Base-by-base conservation (phyloP, 1,140 invertebrate genomes). In the Thaumetopoea pityocampa region DNA sequence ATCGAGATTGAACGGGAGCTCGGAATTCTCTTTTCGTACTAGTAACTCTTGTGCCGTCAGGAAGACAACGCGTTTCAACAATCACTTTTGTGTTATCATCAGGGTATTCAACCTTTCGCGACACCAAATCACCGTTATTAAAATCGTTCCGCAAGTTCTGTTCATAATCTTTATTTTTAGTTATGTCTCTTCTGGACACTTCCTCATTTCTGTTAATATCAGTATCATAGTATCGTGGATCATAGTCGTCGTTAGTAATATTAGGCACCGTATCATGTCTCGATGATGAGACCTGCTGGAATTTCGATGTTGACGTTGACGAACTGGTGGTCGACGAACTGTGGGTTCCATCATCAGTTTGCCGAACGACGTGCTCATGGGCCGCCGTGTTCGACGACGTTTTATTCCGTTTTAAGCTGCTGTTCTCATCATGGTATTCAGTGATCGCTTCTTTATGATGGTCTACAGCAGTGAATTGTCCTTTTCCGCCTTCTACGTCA, bases 11-110 rank as follows among this genome's bases (percentile, higher is more conserved):
- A 9, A 67, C 62, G 3, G 76, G 77, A 10, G 76, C 85, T 17
- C 85, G 87, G 11, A 88, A 89, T 49, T 90, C 89, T 20, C 89
- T 87, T 29, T 86, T 84, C 18, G 88, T 90, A 47, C 89, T 90
- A 10, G 89, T 90, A 1, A 90, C 87, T 42, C 83, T 85, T 8
- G 88, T 89, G 9, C 90, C 90, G 58, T 91, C 89, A 6, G 88
- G 87, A n/a, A 90, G 65, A 14, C 86, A 85, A 51, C 89, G 87
- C 1, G 89, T 90, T 46, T 90, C 90, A 11, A 87, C 88, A 6
- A 87, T 87, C 43, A 90, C 85, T 69, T 87, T 90, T 3, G 89
- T 90, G 57, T 88, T 88, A 4, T 87, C 85, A 55, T 89, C 88
- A 4, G 87, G 87, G 59, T 89, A 88, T 34, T 88, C 86, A n/a